Evolutionary conservation across 2,113 vertebrate genomes (phyloP).

Genomic region (Genyomyrus donnyi): DNA sequence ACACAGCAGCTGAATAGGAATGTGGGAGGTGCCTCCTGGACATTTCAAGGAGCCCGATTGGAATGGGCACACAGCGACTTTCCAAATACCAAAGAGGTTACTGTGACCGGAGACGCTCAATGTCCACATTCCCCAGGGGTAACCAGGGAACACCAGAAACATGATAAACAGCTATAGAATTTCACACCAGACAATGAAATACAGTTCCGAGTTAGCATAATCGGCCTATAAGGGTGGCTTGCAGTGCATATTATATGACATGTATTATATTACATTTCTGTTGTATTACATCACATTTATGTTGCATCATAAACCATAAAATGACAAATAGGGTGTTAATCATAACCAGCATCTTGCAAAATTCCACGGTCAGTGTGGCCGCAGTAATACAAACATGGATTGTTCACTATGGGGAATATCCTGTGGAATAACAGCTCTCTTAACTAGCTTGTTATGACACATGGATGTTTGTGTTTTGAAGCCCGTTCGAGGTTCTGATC

Average conservation of each 20-base stretch:
- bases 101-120: background rate
- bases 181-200: background rate
- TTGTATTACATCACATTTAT: background rate
- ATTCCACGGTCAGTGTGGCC: background rate
- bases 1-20: background rate
- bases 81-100: background rate
- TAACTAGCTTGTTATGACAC: background rate
- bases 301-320: background rate
- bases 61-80: background rate
- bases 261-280: background rate
- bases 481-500: constrained; percentile 81
- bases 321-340: background rate
- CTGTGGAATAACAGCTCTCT: background rate
- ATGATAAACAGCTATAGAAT: background rate
- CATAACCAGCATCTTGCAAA: background rate
- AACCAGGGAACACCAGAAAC: background rate
- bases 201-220: background rate
- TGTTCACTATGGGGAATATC: background rate
- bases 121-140: background rate
- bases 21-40: background rate
- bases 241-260: background rate
- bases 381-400: background rate
- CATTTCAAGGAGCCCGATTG: background rate
- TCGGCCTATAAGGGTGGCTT: background rate
- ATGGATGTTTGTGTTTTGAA: constrained; percentile 36